A percentile compares a stretch with the other conserved stretches of the same genome.
phyloP scores from a whole-genome alignment of 1,140 invertebrate genomes.

The Palaemon carinicauda region DNA sequence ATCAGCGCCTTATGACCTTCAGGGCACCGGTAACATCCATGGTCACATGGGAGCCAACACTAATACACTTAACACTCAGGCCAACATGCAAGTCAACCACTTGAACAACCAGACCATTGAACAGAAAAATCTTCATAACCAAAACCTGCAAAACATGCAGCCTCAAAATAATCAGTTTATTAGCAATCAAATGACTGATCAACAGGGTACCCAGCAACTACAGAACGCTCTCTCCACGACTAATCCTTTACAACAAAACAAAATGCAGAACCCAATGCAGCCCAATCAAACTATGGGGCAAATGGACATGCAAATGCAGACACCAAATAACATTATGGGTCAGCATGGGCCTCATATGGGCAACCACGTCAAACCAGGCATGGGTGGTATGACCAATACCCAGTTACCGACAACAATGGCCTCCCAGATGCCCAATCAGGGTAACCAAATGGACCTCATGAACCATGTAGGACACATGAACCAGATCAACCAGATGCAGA shows the following conservation, averaged over 20 bases:
- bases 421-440: slow-evolving; percentile 8
- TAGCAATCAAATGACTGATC: neutral
- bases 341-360: neutral
- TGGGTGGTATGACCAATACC: slow-evolving; percentile 6
- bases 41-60: slow-evolving; percentile 10
- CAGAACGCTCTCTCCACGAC: neutral
- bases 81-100: neutral
- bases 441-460: slow-evolving; percentile 33
- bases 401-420: slow-evolving; percentile 11
- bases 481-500: slow-evolving; percentile 53
- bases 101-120: slow-evolving; percentile 17
- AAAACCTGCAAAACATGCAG: slow-evolving; percentile 6
- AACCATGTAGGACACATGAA: slow-evolving; percentile 49
- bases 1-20: neutral
- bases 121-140: neutral
- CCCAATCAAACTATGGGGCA: slow-evolving; percentile 15
- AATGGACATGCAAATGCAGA: slow-evolving; percentile 34
- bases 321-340: neutral
- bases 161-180: neutral
- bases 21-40: neutral
- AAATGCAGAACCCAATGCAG: slow-evolving; percentile 40
- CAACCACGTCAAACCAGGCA: slow-evolving; percentile 37
- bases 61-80: slow-evolving; percentile 8
- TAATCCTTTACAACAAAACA: slow-evolving; percentile 7
- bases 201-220: neutral